Evolutionary conservation across 2,888 invertebrate species (phyloP).

Genomic region (Linnaemya tessellans): DNA sequence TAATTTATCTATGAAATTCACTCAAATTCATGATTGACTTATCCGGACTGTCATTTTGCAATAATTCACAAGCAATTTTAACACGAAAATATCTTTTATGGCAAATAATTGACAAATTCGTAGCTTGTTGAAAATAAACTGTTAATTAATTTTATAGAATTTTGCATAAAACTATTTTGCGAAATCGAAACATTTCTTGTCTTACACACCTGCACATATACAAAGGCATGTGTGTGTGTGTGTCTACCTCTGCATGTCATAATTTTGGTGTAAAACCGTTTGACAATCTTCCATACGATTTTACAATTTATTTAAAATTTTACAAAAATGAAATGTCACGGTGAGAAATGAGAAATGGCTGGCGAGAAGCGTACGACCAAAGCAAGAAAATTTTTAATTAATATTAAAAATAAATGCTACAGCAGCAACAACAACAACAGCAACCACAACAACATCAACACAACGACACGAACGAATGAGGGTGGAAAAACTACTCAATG

Average conservation of each 20-base stretch:
- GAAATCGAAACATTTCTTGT: conserved; percentile 17
- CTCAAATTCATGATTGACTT: conserved; percentile 4
- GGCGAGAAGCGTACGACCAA: conserved; percentile 12
- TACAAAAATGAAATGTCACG: conserved; percentile 24
- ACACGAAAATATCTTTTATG: background rate
- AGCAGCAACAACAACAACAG: background rate
- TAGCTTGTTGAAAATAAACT: conserved; percentile 44
- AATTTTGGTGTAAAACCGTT: conserved; percentile 30
- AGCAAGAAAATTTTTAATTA: conserved; percentile 36
- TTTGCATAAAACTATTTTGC: conserved; percentile 19
- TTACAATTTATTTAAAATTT: conserved; percentile 50
- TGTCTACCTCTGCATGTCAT: background rate
- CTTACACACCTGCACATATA: background rate
- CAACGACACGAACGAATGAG: conserved; percentile 20
- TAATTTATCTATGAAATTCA: background rate
- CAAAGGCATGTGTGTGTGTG: too few species aligned
- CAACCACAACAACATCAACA: background rate
- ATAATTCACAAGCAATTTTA: conserved; percentile 19
- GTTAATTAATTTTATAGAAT: conserved; percentile 45
- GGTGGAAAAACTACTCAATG: conserved; percentile 40
- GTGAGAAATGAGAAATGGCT: conserved; percentile 15
- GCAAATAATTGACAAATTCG: conserved; percentile 55
- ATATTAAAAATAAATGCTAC: conserved; percentile 39
- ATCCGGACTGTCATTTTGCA: conserved; percentile 1
- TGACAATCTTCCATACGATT: conserved; percentile 63